phyloP scores from a whole-genome alignment of 1,140 invertebrate genomes.

The Zaprionus taronus region DNA sequence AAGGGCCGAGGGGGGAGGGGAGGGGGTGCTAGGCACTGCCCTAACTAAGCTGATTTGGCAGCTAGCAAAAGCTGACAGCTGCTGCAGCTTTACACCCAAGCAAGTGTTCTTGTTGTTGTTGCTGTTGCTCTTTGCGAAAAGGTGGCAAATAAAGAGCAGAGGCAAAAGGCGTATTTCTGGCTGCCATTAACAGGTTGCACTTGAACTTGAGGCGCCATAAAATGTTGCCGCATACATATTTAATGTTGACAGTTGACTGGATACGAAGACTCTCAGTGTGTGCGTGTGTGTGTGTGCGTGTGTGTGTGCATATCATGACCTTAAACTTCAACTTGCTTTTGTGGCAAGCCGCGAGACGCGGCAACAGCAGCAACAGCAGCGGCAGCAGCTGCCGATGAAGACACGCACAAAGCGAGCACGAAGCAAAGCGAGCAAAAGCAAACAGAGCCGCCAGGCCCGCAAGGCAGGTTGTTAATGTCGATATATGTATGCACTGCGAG shows the following conservation, averaged over 20 bases:
- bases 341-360: slow-evolving; percentile 33
- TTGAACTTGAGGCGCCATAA: slow-evolving; percentile 70
- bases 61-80: slow-evolving; percentile 46
- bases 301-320: slow-evolving; percentile 59
- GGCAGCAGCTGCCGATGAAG: slow-evolving; percentile 44
- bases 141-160: slow-evolving; percentile 21
- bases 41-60: slow-evolving; percentile 61
- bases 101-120: not conserved
- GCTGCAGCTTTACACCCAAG: slow-evolving; percentile 22
- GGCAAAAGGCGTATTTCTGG: slow-evolving; percentile 26
- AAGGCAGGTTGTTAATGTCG: slow-evolving; percentile 35
- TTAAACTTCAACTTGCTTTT: slow-evolving; percentile 73
- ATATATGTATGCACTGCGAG: slow-evolving; percentile 24
- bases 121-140: not conserved
- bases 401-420: slow-evolving; percentile 43
- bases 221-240: slow-evolving; percentile 63
- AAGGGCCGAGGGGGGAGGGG: slow-evolving; percentile 19
- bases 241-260: slow-evolving; percentile 57
- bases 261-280: slow-evolving; percentile 6
- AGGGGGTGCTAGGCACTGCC: slow-evolving; percentile 5
- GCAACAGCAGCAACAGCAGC: slow-evolving; percentile 22
- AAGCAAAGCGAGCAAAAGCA: slow-evolving; percentile 20
- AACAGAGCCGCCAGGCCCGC: slow-evolving; percentile 36
- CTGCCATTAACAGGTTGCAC: slow-evolving; percentile 54
- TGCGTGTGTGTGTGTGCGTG: slow-evolving; percentile 26